Percentiles rank a stretch among this genome's conserved stretches.
These are phyloP conservation scores for Eudasyphora cyanicolor DNA, from an alignment of 2,888 invertebrate genomes.

Conservation along the genomic window DNA sequence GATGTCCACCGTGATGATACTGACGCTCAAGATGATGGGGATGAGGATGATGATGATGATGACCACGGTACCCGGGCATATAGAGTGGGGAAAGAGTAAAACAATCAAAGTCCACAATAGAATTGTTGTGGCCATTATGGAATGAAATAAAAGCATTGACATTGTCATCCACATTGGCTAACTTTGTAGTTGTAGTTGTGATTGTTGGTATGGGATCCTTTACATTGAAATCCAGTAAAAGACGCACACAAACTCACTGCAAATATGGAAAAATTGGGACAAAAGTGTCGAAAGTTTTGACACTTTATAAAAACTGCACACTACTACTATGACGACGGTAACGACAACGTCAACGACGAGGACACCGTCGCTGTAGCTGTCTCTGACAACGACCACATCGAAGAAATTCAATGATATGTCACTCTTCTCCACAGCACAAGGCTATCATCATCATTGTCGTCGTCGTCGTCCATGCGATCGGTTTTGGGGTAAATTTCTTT, in stretches of 20 bases:
- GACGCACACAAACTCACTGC: slow-evolving; percentile 34
- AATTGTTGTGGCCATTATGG: slow-evolving; percentile 53
- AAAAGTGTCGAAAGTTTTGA: slow-evolving; percentile 66
- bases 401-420: slow-evolving; percentile 53
- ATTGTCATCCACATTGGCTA: not conserved
- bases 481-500: slow-evolving; percentile 39
- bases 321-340: not conserved
- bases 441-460: not conserved
- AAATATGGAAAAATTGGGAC: slow-evolving; percentile 65
- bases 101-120: slow-evolving; percentile 52
- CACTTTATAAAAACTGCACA: slow-evolving; percentile 54
- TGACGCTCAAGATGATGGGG: not conserved
- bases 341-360: not conserved
- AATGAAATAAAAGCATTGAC: slow-evolving; percentile 52
- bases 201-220: slow-evolving; percentile 11
- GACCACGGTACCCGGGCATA: too few species aligned
- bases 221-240: slow-evolving; percentile 39
- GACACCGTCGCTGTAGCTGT: too few species aligned
- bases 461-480: not conserved
- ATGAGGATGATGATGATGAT: not conserved
- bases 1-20: not conserved
- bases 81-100: slow-evolving; percentile 33
- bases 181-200: not conserved
- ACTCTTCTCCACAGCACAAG: not conserved
- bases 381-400: slow-evolving; percentile 47